Percentiles rank a stretch among this genome's conserved stretches.
Conservation (phyloP, 2,888 invertebrate genomes). For the Mythimna lalbum region DNA sequence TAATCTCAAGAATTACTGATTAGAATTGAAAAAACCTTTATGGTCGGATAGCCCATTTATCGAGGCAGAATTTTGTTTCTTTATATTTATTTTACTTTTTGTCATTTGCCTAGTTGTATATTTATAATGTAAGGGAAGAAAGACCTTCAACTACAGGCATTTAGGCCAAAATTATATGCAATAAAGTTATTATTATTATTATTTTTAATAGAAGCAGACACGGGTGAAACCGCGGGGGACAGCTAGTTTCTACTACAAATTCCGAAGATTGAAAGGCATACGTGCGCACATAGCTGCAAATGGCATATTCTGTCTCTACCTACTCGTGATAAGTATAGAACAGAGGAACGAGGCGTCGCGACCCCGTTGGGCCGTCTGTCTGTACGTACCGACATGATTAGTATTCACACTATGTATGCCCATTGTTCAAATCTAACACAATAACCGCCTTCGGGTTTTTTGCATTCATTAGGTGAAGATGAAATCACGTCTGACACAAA, state of each 20-base stretch:
- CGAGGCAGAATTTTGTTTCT: too few relatives aligned
- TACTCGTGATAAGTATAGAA: not conserved
- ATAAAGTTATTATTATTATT: too few relatives aligned
- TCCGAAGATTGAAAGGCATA: constrained; percentile 15
- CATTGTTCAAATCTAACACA: constrained; percentile 84
- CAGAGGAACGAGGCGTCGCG: constrained; percentile 26
- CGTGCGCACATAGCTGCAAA: not conserved
- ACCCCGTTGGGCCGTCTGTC: constrained; percentile 62
- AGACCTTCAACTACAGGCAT: too few relatives aligned
- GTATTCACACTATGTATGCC: constrained; percentile 80
- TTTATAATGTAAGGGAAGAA: too few relatives aligned
- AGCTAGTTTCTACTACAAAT: constrained; percentile 15
- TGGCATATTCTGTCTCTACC: not conserved
- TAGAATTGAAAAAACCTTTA: too few relatives aligned
- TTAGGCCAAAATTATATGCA: too few relatives aligned
- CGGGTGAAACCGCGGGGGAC: too few relatives aligned
- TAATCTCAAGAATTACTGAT: too few relatives aligned
- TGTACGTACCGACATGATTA: constrained; percentile 73
- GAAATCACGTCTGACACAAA: constrained; percentile 79
- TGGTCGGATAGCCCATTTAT: too few relatives aligned
- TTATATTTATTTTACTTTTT: too few relatives aligned
- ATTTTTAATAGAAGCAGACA: too few relatives aligned
- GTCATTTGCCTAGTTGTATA: too few relatives aligned
- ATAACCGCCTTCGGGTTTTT: constrained; percentile 80
- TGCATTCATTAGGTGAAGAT: constrained; percentile 78